Conservation (phyloP, 2,113 vertebrate species). For the Desmodus rotundus region DNA sequence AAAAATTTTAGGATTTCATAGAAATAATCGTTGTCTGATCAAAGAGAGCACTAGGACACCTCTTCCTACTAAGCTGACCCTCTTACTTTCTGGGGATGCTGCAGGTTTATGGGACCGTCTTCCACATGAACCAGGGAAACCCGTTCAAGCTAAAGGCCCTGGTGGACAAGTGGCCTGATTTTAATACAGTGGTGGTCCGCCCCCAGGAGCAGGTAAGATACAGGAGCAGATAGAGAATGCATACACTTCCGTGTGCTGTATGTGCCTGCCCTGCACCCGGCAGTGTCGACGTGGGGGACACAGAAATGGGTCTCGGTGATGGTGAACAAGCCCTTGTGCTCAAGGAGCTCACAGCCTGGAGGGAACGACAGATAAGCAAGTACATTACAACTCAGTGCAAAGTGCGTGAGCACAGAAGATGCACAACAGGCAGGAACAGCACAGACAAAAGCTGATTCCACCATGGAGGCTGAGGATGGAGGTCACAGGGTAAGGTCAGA, state of each 20-base stretch:
- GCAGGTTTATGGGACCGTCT: slow-evolving; percentile 61
- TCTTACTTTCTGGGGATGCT: background rate
- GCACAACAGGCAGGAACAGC: background rate
- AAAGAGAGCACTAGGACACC: background rate
- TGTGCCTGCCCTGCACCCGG: no score
- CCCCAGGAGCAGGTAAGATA: slow-evolving; percentile 56
- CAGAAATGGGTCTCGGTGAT: background rate
- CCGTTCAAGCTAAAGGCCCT: slow-evolving; percentile 57
- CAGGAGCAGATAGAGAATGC: background rate
- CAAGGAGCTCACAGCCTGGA: background rate
- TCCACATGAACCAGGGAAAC: slow-evolving; percentile 61
- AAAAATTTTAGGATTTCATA: background rate
- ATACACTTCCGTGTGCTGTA: background rate
- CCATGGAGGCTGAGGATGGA: background rate
- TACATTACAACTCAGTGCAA: background rate
- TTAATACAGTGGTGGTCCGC: slow-evolving; percentile 56
- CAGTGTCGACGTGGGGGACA: background rate
- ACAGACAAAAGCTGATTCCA: background rate
- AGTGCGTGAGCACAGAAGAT: background rate
- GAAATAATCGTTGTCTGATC: background rate
- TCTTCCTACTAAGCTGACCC: background rate
- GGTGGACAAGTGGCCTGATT: slow-evolving; percentile 71
- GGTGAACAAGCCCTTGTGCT: background rate
- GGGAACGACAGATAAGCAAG: background rate
- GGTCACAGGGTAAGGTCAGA: background rate